phyloP scores from a whole-genome alignment of 2,113 vertebrate species.

The Mohoua ochrocephala region DNA sequence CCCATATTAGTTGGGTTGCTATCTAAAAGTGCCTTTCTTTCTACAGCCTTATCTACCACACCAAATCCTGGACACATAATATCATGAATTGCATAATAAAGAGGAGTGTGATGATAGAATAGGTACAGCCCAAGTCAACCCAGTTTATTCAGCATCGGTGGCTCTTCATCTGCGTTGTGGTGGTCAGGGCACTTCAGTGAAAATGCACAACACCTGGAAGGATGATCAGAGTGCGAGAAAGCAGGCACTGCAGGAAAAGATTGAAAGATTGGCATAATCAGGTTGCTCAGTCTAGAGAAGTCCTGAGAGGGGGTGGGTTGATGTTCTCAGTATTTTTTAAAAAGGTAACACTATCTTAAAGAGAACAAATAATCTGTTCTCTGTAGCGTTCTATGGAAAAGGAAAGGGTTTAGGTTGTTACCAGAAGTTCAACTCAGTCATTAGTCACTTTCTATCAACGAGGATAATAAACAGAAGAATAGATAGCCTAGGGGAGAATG shows the following conservation, averaged over 20 bases:
- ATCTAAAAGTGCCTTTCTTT: background rate
- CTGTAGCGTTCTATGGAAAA: background rate
- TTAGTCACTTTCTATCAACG: background rate
- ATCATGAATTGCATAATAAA: background rate
- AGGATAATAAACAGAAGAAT: background rate
- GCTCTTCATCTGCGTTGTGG: background rate
- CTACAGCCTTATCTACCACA: background rate
- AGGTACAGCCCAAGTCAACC: background rate
- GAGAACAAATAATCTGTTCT: background rate
- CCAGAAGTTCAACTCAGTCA: background rate
- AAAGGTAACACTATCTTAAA: background rate
- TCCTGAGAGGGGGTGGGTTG: background rate
- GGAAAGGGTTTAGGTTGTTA: background rate
- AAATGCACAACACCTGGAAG: background rate
- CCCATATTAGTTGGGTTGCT: rapidly evolving
- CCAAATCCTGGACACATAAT: background rate
- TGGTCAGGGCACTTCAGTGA: background rate
- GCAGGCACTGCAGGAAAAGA: background rate
- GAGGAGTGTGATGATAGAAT: background rate
- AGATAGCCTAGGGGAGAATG: background rate
- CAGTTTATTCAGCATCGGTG: background rate
- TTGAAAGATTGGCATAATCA: background rate
- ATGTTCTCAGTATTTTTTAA: background rate
- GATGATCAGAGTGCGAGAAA: background rate
- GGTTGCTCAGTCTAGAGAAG: background rate